Base-by-base conservation (phyloP, 2,797 vertebrate species). In the Philypnodon macrostomus region DNA sequence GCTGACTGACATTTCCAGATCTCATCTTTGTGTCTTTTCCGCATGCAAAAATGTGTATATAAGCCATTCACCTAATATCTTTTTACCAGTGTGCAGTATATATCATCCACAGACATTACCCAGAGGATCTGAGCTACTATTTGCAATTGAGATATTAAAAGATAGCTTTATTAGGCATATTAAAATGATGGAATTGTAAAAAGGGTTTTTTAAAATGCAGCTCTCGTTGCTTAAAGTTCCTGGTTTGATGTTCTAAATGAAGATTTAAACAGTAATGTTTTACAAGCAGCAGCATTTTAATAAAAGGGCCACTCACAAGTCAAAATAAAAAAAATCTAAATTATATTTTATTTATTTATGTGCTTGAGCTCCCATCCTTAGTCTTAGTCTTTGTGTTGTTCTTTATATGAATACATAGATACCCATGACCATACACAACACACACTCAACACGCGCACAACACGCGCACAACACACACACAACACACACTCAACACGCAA, bases 1-100 rank as follows among this genome's bases (percentile, higher is more conserved):
- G 58, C 66, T 67, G 76, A 79, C 73, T 81, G 73, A 80, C 75
- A 75, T 79, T 70, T 75, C 60, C 74, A 76, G 77, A 80, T 65
- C 69, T 70, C 63, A 32, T 49, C 57, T 19, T 40, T 23, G 50
- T 56, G 67, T 70, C 37, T 68, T 30, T n/a, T 29, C 40, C 36
- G 59, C 24, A 36, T 19, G 32, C 38, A 39, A 57, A 40, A 63
- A 13, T 4, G n/a, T 48, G 47, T 26, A 1, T 49, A 54, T 68
- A 72, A 68, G 58, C 42, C 53, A 44, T 58, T 74, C 11, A 12
- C 32, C 45, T 58, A 46, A 63, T 61, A 61, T 52, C 58, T 38
- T 15, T 54, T 32, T 18, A 26, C 49, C 37, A 5, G 29, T 16
- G 45, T 15, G 18, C 47, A 71, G 14, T 49, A 69, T 30, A 7